Evolutionary conservation across 2,888 invertebrate species (phyloP), one percentile per base, ranked within the genome.

Genomic region (Drosophila ustulata): DNA sequence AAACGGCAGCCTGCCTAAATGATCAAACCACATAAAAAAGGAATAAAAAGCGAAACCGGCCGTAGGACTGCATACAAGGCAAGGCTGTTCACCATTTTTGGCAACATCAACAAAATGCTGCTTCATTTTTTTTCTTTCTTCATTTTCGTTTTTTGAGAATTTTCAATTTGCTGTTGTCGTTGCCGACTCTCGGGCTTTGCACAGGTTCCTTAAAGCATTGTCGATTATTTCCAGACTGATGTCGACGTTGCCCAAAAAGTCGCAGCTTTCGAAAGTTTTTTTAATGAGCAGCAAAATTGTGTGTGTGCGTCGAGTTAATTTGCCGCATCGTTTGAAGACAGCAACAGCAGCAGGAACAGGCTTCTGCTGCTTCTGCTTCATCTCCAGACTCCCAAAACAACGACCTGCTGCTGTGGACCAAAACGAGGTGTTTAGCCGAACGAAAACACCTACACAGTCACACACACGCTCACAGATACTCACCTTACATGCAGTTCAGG

Each of bases 11-110:
- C 55, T 45, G 64, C 43, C 57, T 37, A 57, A 57, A 57, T 41
- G 64, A 66, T 51, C n/a, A 45, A 26, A 61, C 49, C 51, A 13
- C 46, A 37, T 32, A 57, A 51, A 78, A 47, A 55, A 62, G 66
- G 65, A 61, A 64, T 50, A 45, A 47, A 64, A 71, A 73, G 76
- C 50, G 77, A 75, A 66, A 75, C 79, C 57, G 52, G 69, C 75
- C 72, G 77, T 88, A 82, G 88, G 83, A 88, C 82, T 72, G 78
- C 76, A 75, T 71, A 74, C 73, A 79, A 83, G 87, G 82, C 82
- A 86, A 83, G 88, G 84, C 87, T 86, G 73, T 71, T 73, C 50
- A 78, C 88, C 85, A 75, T 78, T 86, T 85, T 85, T 80, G 88
- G 88, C 63, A 63, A 78, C 69, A 80, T 65, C 75, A 75, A 83